phyloP scores from a whole-genome alignment of 35 echinoderm and acorn worm species.

The Heliocidaris tuberculata region DNA sequence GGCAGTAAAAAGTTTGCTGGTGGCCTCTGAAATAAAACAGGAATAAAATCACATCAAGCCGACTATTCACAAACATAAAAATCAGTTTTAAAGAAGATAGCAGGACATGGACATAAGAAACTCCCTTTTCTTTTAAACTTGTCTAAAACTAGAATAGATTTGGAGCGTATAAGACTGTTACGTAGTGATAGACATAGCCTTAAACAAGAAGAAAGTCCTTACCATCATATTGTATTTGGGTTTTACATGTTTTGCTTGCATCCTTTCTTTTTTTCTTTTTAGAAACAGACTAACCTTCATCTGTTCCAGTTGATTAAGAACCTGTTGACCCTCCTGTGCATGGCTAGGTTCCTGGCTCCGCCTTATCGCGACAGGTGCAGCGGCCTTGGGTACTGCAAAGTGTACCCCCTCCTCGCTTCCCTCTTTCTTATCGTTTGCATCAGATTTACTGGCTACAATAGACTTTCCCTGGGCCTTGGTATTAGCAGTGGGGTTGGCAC shows the following conservation, averaged over 20 bases:
- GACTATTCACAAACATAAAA: too few relatives aligned
- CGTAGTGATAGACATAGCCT: too few relatives aligned
- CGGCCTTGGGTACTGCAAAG: not conserved
- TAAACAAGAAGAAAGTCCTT: too few relatives aligned
- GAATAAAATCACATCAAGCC: not conserved
- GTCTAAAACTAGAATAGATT: too few relatives aligned
- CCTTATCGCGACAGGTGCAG: not conserved
- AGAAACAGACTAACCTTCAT: constrained; percentile 14
- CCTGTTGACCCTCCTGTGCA: constrained; percentile 14
- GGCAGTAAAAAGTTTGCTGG: constrained; percentile 49
- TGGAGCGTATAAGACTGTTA: too few relatives aligned
- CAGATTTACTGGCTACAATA: not conserved
- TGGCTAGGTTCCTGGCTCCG: constrained; percentile 15
- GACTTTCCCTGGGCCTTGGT: not conserved
- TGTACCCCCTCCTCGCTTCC: not conserved
- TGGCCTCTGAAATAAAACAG: constrained; percentile 11
- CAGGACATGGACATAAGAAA: too few relatives aligned
- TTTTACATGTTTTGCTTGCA: too few relatives aligned
- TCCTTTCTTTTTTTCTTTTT: too few relatives aligned
- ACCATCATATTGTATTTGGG: too few relatives aligned
- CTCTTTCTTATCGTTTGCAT: constrained; percentile 5
- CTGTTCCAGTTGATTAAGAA: constrained; percentile 32
- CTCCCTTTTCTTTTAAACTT: too few relatives aligned
- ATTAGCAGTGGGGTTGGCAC: not conserved
- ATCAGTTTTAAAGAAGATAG: too few relatives aligned